Conservation (phyloP, 2,797 vertebrate species). For the Echeneis naucrates region DNA sequence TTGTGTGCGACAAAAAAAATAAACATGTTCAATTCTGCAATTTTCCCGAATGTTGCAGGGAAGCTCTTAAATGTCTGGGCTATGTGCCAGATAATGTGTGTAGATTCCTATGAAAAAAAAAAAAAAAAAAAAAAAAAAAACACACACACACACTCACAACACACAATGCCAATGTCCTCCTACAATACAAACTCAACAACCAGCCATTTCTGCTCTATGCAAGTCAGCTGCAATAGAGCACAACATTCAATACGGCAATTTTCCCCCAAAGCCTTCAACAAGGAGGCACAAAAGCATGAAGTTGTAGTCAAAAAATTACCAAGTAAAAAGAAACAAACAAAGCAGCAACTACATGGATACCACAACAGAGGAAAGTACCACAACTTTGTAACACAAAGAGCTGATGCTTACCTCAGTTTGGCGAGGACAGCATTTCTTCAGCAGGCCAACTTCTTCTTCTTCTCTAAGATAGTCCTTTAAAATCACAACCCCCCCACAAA, state of each 20-base stretch:
- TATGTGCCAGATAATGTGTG: neutral
- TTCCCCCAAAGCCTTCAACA: neutral
- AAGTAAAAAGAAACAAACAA: neutral
- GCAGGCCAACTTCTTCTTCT: too few species aligned
- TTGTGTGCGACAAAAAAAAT: neutral
- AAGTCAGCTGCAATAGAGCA: neutral
- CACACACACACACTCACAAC: too few species aligned
- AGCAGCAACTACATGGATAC: too few species aligned
- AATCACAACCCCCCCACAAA: neutral
- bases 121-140: neutral
- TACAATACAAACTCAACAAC: neutral
- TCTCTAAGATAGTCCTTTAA: neutral
- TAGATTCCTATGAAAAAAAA: neutral
- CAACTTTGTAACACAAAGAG: neutral
- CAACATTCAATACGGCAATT: neutral
- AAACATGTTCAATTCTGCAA: neutral
- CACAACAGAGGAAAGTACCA: too few species aligned
- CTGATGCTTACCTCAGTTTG: constrained; percentile 6
- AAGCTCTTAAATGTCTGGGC: neutral
- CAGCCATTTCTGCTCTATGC: neutral
- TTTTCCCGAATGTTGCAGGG: constrained; percentile 6
- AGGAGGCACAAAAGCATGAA: neutral
- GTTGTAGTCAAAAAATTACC: neutral
- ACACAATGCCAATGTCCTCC: constrained; percentile 6
- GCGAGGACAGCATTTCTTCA: neutral